Conservation (phyloP, 2,797 vertebrate genomes). For the Sitta carolinensis region DNA sequence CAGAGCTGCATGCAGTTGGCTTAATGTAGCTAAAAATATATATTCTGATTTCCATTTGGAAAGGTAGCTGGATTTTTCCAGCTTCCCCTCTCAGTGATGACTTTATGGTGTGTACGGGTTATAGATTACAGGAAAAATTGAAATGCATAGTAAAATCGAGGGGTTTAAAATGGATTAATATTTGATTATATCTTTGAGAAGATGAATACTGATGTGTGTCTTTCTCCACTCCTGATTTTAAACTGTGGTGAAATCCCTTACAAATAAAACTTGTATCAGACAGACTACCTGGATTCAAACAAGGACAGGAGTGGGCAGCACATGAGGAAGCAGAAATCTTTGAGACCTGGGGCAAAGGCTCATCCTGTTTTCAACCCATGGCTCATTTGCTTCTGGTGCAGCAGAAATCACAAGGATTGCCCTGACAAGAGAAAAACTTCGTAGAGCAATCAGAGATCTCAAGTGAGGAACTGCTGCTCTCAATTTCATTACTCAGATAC, state of each 20-base stretch:
- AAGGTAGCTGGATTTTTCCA: constrained; percentile 70
- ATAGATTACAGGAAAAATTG: constrained; percentile 68
- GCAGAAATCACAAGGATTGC: not conserved
- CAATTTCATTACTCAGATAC: not conserved
- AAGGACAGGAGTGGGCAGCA: not conserved
- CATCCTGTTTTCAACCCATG: not conserved
- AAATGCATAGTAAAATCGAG: constrained; percentile 59
- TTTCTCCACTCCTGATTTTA: not conserved
- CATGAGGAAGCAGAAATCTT: not conserved
- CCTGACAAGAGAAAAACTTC: not conserved
- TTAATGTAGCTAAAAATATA: constrained; percentile 80
- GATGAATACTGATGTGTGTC: not conserved
- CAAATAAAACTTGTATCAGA: not conserved
- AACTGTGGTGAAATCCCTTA: not conserved
- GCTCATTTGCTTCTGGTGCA: not conserved
- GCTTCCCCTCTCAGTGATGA: constrained; percentile 61
- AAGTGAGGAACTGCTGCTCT: not conserved
- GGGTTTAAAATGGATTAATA: constrained; percentile 59
- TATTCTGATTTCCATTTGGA: constrained; percentile 75
- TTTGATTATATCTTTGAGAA: constrained; percentile 23
- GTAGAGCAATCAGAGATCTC: accelerated
- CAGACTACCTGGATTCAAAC: constrained; percentile 20
- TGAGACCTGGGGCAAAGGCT: constrained; percentile 19
- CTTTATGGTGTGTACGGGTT: constrained; percentile 68
- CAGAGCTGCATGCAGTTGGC: constrained; percentile 74